Evolutionary conservation across 2,797 vertebrate genomes (phyloP).

Genomic region (Xyrichtys novacula): DNA sequence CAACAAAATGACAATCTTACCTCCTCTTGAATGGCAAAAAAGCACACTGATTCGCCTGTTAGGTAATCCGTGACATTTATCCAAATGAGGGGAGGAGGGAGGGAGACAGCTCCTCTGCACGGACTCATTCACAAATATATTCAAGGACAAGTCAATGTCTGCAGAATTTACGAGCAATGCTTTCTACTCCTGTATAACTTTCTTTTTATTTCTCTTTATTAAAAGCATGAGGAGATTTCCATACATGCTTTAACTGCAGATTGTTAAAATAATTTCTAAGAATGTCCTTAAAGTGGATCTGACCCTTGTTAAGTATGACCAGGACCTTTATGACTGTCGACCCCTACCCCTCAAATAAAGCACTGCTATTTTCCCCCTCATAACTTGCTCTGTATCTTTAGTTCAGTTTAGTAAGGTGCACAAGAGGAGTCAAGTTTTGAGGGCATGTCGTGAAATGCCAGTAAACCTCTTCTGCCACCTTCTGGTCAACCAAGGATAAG

Average conservation of each 20-base stretch:
- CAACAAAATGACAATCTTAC: constrained; percentile 65
- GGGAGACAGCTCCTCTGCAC: constrained; percentile 7
- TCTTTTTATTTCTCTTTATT: neutral
- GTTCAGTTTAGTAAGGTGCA: constrained; percentile 43
- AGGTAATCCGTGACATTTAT: constrained; percentile 66
- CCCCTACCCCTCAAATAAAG: constrained; percentile 46
- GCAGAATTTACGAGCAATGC: neutral
- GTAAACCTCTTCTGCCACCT: constrained; percentile 62
- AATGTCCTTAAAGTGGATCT: neutral
- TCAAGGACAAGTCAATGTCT: constrained; percentile 73
- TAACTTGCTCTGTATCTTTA: constrained; percentile 22
- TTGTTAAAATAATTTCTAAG: neutral
- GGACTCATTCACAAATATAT: constrained; percentile 73
- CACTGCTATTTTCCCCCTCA: constrained; percentile 20
- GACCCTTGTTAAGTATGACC: neutral
- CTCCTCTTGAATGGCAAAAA: constrained; percentile 62
- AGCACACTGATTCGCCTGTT: constrained; percentile 29
- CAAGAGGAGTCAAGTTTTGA: constrained; percentile 5
- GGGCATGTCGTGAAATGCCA: neutral
- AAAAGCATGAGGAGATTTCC: neutral
- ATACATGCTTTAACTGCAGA: neutral
- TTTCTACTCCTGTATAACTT: constrained; percentile 1
- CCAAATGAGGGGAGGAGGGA: constrained; percentile 51
- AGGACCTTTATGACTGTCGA: constrained; percentile 24
- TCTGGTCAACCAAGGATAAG: constrained; percentile 19